These are phyloP conservation scores for Labia minor DNA, from an alignment of 2,888 invertebrate species.

Conservation along the genomic window DNA sequence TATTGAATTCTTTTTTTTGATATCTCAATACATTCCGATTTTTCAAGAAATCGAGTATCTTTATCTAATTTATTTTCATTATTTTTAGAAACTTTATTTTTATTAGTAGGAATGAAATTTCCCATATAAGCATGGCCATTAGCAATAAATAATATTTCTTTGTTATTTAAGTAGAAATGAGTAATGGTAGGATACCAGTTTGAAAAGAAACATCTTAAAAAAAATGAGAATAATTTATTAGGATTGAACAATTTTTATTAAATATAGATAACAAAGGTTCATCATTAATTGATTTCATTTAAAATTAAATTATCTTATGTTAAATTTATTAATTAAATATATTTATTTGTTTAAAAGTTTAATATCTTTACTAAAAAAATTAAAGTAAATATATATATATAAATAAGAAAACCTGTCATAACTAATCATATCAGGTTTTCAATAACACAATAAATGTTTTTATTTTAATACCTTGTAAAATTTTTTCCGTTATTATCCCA, in stretches of 20 bases:
- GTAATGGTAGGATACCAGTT: background rate
- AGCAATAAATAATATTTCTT: background rate
- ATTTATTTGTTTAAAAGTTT: no score
- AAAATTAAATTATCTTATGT: no score
- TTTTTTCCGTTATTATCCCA: background rate
- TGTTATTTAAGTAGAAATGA: background rate
- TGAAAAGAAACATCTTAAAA: background rate
- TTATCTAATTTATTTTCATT: background rate
- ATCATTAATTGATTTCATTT: no score
- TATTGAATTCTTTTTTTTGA: conserved; percentile 47
- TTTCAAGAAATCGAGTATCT: background rate
- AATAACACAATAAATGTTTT: no score
- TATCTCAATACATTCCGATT: background rate
- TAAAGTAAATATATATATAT: background rate
- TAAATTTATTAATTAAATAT: no score
- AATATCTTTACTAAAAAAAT: no score
- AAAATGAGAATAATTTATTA: no score
- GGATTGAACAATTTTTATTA: no score
- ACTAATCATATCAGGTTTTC: no score
- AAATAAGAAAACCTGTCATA: no score
- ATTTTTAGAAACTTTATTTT: background rate
- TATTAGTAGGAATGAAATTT: background rate
- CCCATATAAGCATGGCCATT: background rate
- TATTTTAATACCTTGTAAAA: conserved; percentile 3
- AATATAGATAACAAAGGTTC: no score